Evolutionary conservation across 2,797 vertebrate genomes (phyloP).

Genomic region (Cossypha dichroa): DNA sequence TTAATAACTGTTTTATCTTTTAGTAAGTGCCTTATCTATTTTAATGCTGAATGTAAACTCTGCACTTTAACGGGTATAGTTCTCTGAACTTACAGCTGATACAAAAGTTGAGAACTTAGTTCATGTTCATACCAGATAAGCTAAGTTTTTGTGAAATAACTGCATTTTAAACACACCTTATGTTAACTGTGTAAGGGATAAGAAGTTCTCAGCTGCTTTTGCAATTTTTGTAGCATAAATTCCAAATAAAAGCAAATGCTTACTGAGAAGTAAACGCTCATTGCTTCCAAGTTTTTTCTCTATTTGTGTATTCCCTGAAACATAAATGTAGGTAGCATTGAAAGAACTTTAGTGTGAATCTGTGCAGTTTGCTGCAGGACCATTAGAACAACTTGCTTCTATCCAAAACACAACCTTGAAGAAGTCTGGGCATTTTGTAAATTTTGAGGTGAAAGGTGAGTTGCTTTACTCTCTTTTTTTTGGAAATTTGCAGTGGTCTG

Average conservation of each 20-base stretch:
- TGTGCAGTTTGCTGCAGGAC: background rate
- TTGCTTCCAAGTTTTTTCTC: background rate
- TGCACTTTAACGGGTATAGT: conserved; percentile 34
- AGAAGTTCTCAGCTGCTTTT: background rate
- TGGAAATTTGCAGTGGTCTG: background rate
- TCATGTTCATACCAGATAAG: background rate
- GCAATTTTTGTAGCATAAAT: background rate
- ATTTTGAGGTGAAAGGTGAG: background rate
- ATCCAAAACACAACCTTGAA: background rate
- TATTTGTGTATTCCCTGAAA: background rate
- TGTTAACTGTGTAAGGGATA: background rate
- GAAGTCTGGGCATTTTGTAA: background rate
- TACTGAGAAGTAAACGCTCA: background rate
- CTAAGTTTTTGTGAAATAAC: background rate
- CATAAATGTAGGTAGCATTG: background rate
- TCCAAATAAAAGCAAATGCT: conserved; percentile 35
- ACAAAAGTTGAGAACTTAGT: background rate
- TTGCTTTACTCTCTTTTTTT: background rate
- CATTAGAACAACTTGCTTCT: background rate
- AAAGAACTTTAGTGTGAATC: background rate
- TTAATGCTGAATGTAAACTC: conserved; percentile 29
- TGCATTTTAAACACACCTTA: background rate
- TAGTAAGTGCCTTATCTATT: conserved; percentile 47
- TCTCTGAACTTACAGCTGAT: conserved; percentile 6
- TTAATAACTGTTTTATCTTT: conserved; percentile 1